Conservation (phyloP, 2,113 vertebrate genomes). For the Noctilio leporinus region DNA sequence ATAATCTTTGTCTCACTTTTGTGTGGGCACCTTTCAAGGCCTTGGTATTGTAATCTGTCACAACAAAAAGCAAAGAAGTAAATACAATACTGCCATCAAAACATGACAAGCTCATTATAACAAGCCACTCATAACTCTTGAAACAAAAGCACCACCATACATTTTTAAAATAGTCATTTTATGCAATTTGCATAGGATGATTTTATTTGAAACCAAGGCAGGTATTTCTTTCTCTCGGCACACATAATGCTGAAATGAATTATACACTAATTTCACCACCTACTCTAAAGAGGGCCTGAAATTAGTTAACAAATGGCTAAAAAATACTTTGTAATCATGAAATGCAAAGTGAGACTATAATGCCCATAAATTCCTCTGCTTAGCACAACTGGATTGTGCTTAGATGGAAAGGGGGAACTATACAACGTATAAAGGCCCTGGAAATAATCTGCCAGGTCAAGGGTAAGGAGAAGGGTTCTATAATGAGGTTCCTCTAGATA, state of each 20-base stretch:
- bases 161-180: conserved; percentile 44
- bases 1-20: neutral
- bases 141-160: neutral
- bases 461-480: neutral
- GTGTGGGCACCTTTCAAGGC: neutral
- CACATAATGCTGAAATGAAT: conserved; percentile 30
- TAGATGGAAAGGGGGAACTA: neutral
- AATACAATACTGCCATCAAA: conserved; percentile 42
- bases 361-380: conserved; percentile 6
- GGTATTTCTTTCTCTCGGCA: conserved; percentile 31
- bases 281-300: conserved; percentile 19
- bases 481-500: neutral
- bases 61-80: conserved; percentile 36
- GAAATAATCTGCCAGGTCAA: neutral
- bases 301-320: conserved; percentile 44
- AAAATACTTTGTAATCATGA: conserved; percentile 49
- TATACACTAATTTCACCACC: neutral
- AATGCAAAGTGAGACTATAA: conserved; percentile 37
- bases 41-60: neutral
- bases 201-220: conserved; percentile 46
- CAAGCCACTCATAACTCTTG: conserved; percentile 39
- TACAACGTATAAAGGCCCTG: neutral
- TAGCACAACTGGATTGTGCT: neutral
- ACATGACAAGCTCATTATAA: conserved; percentile 61
- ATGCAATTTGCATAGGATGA: conserved; percentile 32